Percentiles rank a stretch among this genome's conserved stretches.
These are phyloP conservation scores for Gastracanthus pulcherrimus DNA, from an alignment of 2,888 invertebrate genomes.

Conservation along the genomic window DNA sequence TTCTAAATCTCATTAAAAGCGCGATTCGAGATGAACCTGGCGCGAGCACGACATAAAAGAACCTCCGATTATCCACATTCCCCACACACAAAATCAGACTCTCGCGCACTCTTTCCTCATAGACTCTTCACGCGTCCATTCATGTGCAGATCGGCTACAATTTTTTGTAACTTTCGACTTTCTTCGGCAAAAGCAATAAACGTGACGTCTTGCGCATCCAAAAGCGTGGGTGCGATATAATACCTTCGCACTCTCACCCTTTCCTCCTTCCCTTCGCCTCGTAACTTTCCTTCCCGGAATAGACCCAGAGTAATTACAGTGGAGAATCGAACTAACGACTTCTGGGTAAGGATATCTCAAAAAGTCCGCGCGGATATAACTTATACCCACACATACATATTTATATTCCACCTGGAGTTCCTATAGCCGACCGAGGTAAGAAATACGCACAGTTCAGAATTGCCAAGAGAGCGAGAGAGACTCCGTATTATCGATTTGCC, in stretches of 20 bases:
- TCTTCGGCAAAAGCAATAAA: background rate
- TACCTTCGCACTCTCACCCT: background rate
- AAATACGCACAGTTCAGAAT: too few relatives aligned
- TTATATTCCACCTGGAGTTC: too few relatives aligned
- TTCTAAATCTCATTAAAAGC: background rate
- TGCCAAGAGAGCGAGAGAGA: background rate
- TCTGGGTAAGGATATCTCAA: slow-evolving; percentile 16
- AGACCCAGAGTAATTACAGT: slow-evolving; percentile 20
- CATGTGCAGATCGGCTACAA: slow-evolving; percentile 10
- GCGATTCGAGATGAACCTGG: too few relatives aligned
- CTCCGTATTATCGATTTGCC: too few relatives aligned
- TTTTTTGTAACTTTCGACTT: background rate
- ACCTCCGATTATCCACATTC: background rate
- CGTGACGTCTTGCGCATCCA: background rate
- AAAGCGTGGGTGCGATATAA: slow-evolving; percentile 8
- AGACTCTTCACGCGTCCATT: background rate
- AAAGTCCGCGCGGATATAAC: background rate
- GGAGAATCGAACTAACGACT: slow-evolving; percentile 32
- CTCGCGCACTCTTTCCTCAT: background rate
- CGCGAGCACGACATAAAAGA: too few relatives aligned
- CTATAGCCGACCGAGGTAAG: too few relatives aligned
- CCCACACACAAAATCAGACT: too few relatives aligned
- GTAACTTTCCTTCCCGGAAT: slow-evolving; percentile 3
- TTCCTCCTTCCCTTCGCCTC: background rate
- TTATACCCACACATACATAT: background rate